These are phyloP conservation scores for Coregonus suidteri DNA, from an alignment of 2,797 vertebrate genomes.

Conservation along the genomic window DNA sequence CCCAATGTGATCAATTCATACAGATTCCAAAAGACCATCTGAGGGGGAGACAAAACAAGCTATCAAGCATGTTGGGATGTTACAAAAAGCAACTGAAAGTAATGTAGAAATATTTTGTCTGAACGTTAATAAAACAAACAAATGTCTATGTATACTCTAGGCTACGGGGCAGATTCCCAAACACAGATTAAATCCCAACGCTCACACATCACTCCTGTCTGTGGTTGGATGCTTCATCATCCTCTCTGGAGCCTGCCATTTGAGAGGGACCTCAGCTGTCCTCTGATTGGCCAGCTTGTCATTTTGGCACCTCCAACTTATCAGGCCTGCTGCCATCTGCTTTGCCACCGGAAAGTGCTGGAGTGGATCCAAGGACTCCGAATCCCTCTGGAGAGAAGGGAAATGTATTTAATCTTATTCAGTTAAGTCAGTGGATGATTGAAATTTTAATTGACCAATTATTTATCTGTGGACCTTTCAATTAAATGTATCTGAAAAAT, in stretches of 20 bases:
- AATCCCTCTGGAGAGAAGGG: constrained; percentile 31
- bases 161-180: too few species aligned
- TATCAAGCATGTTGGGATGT: background rate
- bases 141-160: background rate
- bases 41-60: constrained; percentile 5
- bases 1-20: constrained; percentile 76
- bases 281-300: constrained; percentile 45
- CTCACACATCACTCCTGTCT: constrained; percentile 74
- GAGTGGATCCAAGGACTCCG: constrained; percentile 11
- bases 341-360: constrained; percentile 64
- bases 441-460: background rate
- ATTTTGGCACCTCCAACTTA: constrained; percentile 43
- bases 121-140: background rate
- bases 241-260: constrained; percentile 77
- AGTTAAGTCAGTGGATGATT: background rate
- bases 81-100: background rate
- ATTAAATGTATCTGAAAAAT: background rate
- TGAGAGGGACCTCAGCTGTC: constrained; percentile 67
- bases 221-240: constrained; percentile 64
- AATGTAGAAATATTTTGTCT: background rate
- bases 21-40: constrained; percentile 79
- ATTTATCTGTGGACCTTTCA: background rate
- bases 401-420: background rate
- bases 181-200: background rate
- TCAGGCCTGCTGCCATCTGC: constrained; percentile 71